Evolutionary conservation across 2,113 vertebrate genomes (phyloP).

Genomic region (Microtus richardsoni): DNA sequence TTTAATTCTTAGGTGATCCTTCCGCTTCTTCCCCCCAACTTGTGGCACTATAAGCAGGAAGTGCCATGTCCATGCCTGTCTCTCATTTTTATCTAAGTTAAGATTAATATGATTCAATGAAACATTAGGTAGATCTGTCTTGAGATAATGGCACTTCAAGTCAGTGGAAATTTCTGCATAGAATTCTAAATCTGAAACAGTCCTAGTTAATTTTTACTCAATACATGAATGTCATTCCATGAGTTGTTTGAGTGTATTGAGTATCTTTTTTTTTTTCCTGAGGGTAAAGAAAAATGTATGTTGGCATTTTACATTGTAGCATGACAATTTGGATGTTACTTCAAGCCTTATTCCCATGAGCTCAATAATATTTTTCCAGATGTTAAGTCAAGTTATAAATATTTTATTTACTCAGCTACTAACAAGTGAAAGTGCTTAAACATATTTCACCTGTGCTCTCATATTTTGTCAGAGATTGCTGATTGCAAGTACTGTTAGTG

Average conservation of each 20-base stretch:
- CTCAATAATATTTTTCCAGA: slow-evolving; percentile 47
- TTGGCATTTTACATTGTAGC: slow-evolving; percentile 19
- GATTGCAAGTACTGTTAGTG: slow-evolving; percentile 82
- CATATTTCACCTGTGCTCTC: slow-evolving; percentile 61
- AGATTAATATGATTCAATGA: slow-evolving; percentile 1
- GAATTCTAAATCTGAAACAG: neutral
- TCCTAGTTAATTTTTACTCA: neutral
- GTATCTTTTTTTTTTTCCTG: neutral
- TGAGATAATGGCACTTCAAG: neutral
- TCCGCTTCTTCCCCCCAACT: neutral
- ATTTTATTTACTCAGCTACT: slow-evolving; percentile 48
- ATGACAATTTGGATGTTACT: slow-evolving; percentile 35
- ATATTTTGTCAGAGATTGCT: slow-evolving; percentile 65
- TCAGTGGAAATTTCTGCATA: neutral
- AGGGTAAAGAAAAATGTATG: neutral
- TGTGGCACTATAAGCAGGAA: neutral
- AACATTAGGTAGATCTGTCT: neutral
- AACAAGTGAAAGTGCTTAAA: slow-evolving; percentile 50
- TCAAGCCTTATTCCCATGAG: neutral
- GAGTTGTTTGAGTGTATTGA: neutral
- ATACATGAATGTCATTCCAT: neutral
- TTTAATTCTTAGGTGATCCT: neutral
- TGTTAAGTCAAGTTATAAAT: slow-evolving; percentile 66
- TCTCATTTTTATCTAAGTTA: neutral
- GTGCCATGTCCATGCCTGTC: neutral